Conservation (phyloP, 2,113 vertebrate genomes). For the Myanophis thanlyinensis region DNA sequence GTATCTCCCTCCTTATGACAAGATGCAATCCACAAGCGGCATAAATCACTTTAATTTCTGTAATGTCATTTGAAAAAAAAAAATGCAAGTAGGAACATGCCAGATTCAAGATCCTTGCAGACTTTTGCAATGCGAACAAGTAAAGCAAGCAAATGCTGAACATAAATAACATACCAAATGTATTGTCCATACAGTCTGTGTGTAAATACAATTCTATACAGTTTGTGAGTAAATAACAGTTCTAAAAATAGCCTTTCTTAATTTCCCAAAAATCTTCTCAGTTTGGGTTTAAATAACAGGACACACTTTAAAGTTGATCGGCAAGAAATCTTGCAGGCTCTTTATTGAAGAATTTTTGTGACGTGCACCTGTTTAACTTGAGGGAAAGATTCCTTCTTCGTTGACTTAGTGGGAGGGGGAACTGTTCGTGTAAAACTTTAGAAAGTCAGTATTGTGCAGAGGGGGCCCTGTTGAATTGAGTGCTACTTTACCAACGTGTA, state of each 20-base stretch:
- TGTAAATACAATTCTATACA: neutral
- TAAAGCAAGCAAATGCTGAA: neutral
- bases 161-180: accelerated
- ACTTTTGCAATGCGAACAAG: neutral
- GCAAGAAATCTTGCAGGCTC: constrained; percentile 18
- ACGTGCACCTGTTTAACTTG: constrained; percentile 3
- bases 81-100: neutral
- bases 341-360: neutral
- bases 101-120: neutral
- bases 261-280: constrained; percentile 15
- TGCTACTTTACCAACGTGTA: neutral
- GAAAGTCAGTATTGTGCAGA: neutral
- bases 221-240: neutral
- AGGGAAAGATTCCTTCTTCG: constrained; percentile 13
- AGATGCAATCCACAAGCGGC: neutral
- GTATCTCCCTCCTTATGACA: neutral
- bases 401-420: neutral
- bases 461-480: neutral
- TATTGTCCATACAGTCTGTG: neutral
- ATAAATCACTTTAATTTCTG: neutral
- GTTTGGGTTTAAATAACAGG: constrained; percentile 12
- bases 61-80: neutral
- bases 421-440: neutral
- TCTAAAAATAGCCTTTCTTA: neutral
- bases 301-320: neutral